Conservation (phyloP, 2,888 invertebrate species). For the Cosmorhoe ocellata region DNA sequence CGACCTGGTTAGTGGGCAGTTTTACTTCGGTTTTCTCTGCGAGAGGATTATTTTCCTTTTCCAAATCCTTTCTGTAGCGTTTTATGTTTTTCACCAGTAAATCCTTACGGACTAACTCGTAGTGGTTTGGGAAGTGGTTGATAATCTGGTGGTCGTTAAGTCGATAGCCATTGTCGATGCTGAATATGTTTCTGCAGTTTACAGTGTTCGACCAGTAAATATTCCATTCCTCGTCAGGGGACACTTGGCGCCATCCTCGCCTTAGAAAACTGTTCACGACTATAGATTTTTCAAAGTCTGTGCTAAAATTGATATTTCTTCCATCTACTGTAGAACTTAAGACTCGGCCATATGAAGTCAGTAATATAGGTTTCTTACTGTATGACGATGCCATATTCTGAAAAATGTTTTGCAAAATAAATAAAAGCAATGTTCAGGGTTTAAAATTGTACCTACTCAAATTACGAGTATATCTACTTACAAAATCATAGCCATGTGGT, state of each 20-base stretch:
- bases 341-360: constrained; percentile 33
- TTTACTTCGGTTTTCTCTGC: constrained; percentile 85
- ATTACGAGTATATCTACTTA: not conserved
- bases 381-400: constrained; percentile 21
- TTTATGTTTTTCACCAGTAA: constrained; percentile 97
- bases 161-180: constrained; percentile 48
- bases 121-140: constrained; percentile 97
- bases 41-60: constrained; percentile 91
- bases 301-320: constrained; percentile 77
- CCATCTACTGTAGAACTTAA: constrained; percentile 65
- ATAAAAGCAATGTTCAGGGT: not conserved
- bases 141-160: constrained; percentile 93
- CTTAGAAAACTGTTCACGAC: constrained; percentile 50
- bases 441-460: not conserved
- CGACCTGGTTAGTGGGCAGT: constrained; percentile 81
- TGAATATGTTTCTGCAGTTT: constrained; percentile 93
- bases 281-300: constrained; percentile 57
- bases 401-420: constrained; percentile 2
- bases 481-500: constrained; percentile 17
- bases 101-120: constrained; percentile 97
- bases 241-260: constrained; percentile 87
- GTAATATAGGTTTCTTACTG: constrained; percentile 86
- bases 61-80: constrained; percentile 94
- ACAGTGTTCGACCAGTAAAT: constrained; percentile 96
- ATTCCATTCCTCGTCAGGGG: constrained; percentile 96